Conservation (phyloP, 1,140 invertebrate genomes). For the Myzus persicae region DNA sequence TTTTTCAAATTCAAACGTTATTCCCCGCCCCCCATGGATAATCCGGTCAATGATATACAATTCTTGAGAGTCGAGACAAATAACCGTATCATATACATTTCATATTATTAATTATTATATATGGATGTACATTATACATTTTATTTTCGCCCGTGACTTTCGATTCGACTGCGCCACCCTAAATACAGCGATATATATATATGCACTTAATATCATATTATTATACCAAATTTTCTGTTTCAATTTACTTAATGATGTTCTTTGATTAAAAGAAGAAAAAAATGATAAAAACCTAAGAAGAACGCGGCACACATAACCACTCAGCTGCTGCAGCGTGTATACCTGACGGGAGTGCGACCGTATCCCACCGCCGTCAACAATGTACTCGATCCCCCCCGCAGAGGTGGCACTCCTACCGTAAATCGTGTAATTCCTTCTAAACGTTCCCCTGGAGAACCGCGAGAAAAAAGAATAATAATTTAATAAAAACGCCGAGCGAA, state of each 20-base stretch:
- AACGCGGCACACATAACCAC: neutral
- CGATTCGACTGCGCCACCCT: neutral
- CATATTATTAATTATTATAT: neutral
- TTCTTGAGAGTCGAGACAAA: neutral
- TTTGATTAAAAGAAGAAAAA: conserved; percentile 36
- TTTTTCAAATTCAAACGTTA: neutral
- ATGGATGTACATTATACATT: neutral
- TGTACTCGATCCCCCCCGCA: conserved; percentile 9
- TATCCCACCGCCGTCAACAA: conserved; percentile 40
- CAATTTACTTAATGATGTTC: conserved; percentile 58
- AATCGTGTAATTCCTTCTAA: conserved; percentile 56
- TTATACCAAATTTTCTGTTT: conserved; percentile 38
- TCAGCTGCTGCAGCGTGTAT: neutral
- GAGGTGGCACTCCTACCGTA: conserved; percentile 41
- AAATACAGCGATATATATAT: neutral
- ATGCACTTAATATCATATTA: neutral
- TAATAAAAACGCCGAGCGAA: neutral
- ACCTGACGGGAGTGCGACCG: neutral
- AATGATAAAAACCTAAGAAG: neutral
- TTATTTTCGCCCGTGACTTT: conserved; percentile 9
- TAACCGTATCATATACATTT: conserved; percentile 6
- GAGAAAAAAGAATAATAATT: neutral
- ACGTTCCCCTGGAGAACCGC: conserved; percentile 27
- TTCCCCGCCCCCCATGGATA: neutral
- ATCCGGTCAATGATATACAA: neutral